Evolutionary conservation across 2,113 vertebrate species (phyloP).

Genomic region (Dermatemys mawii): DNA sequence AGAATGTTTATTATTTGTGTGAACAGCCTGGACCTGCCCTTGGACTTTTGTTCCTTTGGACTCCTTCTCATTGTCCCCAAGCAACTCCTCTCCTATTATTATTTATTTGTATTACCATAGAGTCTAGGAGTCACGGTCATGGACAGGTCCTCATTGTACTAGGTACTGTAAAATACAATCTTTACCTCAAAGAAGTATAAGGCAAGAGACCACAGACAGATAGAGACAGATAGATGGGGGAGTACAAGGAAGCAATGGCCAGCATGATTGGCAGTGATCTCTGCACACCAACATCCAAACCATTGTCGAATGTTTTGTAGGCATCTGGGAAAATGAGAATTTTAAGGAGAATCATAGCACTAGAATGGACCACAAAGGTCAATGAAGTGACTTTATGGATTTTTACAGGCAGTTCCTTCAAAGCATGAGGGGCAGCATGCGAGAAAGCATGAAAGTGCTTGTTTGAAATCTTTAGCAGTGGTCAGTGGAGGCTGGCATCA

Average conservation of each 20-base stretch:
- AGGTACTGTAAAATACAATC: background rate
- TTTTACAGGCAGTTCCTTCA: background rate
- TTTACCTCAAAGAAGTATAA: background rate
- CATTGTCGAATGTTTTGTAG: background rate
- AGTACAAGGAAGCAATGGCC: background rate
- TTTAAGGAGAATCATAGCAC: background rate
- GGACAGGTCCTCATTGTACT: rapidly evolving
- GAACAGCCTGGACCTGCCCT: background rate
- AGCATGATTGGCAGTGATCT: background rate
- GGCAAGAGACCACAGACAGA: too few relatives aligned
- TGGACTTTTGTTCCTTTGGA: background rate
- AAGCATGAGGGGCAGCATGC: background rate
- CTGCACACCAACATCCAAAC: background rate
- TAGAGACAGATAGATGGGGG: background rate
- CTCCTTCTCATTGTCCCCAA: background rate
- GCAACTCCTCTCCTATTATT: background rate
- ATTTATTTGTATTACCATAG: background rate
- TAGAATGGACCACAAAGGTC: background rate
- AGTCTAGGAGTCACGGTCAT: background rate
- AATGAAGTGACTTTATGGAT: background rate
- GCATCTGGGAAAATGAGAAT: background rate
- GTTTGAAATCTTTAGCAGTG: background rate
- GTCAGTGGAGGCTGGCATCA: background rate
- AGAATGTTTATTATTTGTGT: background rate
- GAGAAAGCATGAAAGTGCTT: background rate